Percentiles rank a stretch among this genome's conserved stretches.
Conservation (phyloP, 2,888 invertebrate species). For the Scaptomyza flava region DNA sequence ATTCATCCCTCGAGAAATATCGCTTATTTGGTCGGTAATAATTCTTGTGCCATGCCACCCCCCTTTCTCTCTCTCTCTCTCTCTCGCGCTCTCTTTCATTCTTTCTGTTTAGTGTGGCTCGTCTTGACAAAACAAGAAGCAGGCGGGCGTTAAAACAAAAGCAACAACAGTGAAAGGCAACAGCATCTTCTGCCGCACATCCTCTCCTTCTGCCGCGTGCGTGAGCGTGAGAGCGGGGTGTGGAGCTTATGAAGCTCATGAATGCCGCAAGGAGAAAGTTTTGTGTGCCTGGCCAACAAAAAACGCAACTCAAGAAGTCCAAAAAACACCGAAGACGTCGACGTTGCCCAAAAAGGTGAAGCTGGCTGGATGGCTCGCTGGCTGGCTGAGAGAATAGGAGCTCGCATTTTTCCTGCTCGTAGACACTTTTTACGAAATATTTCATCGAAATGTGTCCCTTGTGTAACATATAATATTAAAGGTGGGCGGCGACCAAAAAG, state of each 20-base stretch:
- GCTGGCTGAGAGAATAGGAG: conserved; percentile 37
- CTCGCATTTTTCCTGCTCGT: conserved; percentile 77
- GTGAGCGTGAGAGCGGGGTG: conserved; percentile 68
- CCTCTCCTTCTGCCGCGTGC: conserved; percentile 61
- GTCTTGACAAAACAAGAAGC: conserved; percentile 48
- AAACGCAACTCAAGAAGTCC: conserved; percentile 49
- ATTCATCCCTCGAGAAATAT: conserved; percentile 84
- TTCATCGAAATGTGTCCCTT: conserved; percentile 85
- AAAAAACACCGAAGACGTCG: conserved; percentile 26
- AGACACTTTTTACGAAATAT: conserved; percentile 84
- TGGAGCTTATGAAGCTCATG: conserved; percentile 50
- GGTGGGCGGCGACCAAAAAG: conserved; percentile 58
- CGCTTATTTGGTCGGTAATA: conserved; percentile 84
- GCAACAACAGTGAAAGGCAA: conserved; percentile 51
- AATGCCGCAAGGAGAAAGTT: conserved; percentile 81
- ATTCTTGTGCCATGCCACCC: conserved; percentile 74
- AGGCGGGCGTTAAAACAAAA: conserved; percentile 44
- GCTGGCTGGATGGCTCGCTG: conserved; percentile 25
- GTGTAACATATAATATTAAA: conserved; percentile 84
- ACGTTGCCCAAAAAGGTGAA: conserved; percentile 47
- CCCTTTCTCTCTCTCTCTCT: neutral
- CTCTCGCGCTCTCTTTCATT: neutral
- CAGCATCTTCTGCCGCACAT: conserved; percentile 58
- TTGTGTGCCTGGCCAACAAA: conserved; percentile 41
- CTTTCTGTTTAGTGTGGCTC: conserved; percentile 13